Evolutionary conservation across 2,797 vertebrate genomes (phyloP).

Genomic region (Phoeniculus purpureus): DNA sequence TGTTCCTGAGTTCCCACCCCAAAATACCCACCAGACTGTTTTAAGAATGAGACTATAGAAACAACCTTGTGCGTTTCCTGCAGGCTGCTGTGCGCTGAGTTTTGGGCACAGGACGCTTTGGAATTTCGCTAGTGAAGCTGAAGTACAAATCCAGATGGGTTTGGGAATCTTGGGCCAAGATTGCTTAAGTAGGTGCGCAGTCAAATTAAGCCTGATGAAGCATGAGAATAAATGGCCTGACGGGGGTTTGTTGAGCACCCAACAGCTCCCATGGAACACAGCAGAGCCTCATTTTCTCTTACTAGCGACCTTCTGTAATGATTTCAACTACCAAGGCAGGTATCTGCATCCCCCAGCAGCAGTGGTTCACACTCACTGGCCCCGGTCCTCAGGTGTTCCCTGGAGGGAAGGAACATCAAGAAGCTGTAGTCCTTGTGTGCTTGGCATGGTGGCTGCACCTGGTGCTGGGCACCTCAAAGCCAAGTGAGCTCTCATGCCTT

Average conservation of each 20-base stretch:
- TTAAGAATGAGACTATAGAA: background rate
- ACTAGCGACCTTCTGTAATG: background rate
- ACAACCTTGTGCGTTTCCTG: background rate
- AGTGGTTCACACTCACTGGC: background rate
- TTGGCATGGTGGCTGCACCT: background rate
- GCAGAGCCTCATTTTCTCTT: background rate
- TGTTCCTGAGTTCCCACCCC: background rate
- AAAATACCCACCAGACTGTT: background rate
- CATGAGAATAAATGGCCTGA: background rate
- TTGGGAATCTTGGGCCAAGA: background rate
- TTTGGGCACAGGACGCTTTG: background rate
- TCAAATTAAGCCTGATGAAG: background rate
- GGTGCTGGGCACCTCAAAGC: background rate
- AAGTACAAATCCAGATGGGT: background rate
- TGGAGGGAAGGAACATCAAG: background rate
- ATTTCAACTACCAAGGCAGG: background rate
- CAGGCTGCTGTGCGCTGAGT: background rate
- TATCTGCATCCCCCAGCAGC: background rate
- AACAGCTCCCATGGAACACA: background rate
- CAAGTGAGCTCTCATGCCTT: background rate
- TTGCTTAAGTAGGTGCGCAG: background rate
- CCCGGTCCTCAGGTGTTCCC: background rate
- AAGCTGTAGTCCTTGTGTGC: rapidly evolving
- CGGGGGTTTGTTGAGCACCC: background rate
- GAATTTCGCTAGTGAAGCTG: background rate